Percentiles rank a stretch among this genome's conserved stretches.
Evolutionary conservation across 2,797 vertebrate species (phyloP).

Genomic region (Rhodeus uyekii): DNA sequence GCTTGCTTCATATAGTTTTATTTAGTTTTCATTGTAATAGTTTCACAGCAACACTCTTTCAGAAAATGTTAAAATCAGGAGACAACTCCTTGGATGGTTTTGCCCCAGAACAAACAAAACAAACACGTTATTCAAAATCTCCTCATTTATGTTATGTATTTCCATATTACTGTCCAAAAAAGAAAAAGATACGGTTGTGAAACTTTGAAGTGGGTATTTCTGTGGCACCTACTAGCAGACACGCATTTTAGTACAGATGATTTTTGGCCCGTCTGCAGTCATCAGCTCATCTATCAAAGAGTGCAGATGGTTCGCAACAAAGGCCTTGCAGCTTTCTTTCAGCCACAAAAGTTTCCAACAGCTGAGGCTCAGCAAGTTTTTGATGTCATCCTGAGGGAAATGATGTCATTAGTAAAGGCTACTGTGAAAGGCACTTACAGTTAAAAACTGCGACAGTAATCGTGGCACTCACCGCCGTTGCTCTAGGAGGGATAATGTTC

Average conservation of each 20-base stretch:
- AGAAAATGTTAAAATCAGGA: neutral
- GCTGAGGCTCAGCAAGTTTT: neutral
- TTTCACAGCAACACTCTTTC: neutral
- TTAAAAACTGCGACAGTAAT: neutral
- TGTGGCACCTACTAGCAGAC: constrained; percentile 23
- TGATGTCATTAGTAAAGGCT: neutral
- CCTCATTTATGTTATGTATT: neutral
- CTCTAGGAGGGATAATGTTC: fast-evolving
- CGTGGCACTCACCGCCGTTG: constrained; percentile 42
- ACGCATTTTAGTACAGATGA: neutral
- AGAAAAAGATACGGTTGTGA: no score
- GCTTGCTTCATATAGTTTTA: neutral
- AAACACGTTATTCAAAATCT: neutral
- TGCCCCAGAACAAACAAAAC: neutral
- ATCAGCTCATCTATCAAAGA: constrained; percentile 62
- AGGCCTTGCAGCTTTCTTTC: constrained; percentile 54
- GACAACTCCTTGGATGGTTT: neutral
- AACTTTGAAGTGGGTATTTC: no score
- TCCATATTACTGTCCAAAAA: no score
- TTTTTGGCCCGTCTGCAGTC: constrained; percentile 56
- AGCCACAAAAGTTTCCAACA: constrained; percentile 34
- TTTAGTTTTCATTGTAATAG: neutral
- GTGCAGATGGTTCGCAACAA: constrained; percentile 29
- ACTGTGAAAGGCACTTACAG: no score
- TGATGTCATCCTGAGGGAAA: constrained; percentile 41